Evolutionary conservation across 2,888 invertebrate species (phyloP), one percentile per base, ranked within the genome.

Genomic region (Lagria hirta): DNA sequence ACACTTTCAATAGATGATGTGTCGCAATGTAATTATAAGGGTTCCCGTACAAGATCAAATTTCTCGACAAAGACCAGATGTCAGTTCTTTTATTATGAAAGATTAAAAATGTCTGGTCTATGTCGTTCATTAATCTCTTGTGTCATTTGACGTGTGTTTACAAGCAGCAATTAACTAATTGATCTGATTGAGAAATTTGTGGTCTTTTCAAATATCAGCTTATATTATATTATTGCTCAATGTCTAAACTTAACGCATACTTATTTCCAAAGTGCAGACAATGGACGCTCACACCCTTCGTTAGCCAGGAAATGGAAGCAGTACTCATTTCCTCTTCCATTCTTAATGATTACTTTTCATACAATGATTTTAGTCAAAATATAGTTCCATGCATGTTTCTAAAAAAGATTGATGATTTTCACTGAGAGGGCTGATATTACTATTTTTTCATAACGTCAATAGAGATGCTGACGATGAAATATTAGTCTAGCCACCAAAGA

Each of bases 281-380:
- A 41, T 33, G 26, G 20, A 18, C 33, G 27, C n/a, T 32, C 41
- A 33, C 41, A 41, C 41, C 41, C 41, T 33, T 18, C 40, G 24
- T 20, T 20, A 18, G 15, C 18, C 41, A 41, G 41, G 41, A 41
- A 41, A 20, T 41, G 41, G 41, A 32, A n/a, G 38, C 38, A 33
- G 33, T 21, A 23, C 33, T 33, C 41, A 41, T 33, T 41, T 41
- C 41, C 41, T 33, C 21, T 27, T 20, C 13, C 26, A 18, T n/a
- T 27, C n/a, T 20, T 30, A 23, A 24, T 24, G n/a, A n/a, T n/a
- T n/a, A n/a, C n/a, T n/a, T n/a, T n/a, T n/a, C n/a, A n/a, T n/a
- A n/a, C n/a, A n/a, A n/a, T n/a, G n/a, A n/a, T n/a, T n/a, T n/a
- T n/a, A n/a, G n/a, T n/a, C n/a, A n/a, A n/a, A n/a, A n/a, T n/a